These are phyloP conservation scores for Oryzaephilus surinamensis DNA, from an alignment of 1,140 invertebrate species.

Conservation along the genomic window DNA sequence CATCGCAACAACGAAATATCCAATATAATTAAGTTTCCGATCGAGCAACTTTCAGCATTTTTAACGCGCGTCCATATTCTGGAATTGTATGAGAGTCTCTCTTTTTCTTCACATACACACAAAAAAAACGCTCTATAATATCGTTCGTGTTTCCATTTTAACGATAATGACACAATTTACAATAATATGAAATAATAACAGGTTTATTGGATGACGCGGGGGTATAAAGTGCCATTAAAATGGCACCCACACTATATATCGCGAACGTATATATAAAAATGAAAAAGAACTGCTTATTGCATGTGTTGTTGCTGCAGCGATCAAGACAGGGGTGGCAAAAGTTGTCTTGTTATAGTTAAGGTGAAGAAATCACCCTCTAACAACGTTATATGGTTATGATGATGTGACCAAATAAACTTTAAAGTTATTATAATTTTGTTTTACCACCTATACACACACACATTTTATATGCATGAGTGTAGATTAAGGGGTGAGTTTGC, in stretches of 20 bases:
- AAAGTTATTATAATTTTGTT: conserved; percentile 23
- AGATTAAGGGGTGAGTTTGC: too few relatives aligned
- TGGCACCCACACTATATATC: conserved; percentile 9
- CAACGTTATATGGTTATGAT: conserved; percentile 13
- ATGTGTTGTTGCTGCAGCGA: too few relatives aligned
- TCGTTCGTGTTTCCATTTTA: conserved; percentile 6
- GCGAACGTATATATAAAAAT: too few relatives aligned
- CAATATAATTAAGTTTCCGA: conserved; percentile 34
- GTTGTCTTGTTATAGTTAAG: too few relatives aligned
- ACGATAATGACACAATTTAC: conserved; percentile 31
- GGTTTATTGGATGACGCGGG: conserved; percentile 15
- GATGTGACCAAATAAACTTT: conserved; percentile 18
- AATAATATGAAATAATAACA: conserved; percentile 31
- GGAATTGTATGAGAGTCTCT: too few relatives aligned
- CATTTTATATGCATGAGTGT: too few relatives aligned
- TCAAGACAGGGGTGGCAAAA: too few relatives aligned
- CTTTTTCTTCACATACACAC: too few relatives aligned
- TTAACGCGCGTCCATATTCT: conserved; percentile 11
- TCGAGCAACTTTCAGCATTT: conserved; percentile 27
- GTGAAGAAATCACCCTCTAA: conserved; percentile 8
- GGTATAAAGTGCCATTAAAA: conserved; percentile 15
- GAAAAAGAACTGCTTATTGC: conserved; percentile 26
- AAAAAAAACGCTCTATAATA: too few relatives aligned
- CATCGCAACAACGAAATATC: conserved; percentile 27
- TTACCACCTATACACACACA: too few relatives aligned